Evolutionary conservation across 1,140 invertebrate genomes (phyloP), one percentile per base, ranked within the genome.

Genomic region (Sycobia sp.): DNA sequence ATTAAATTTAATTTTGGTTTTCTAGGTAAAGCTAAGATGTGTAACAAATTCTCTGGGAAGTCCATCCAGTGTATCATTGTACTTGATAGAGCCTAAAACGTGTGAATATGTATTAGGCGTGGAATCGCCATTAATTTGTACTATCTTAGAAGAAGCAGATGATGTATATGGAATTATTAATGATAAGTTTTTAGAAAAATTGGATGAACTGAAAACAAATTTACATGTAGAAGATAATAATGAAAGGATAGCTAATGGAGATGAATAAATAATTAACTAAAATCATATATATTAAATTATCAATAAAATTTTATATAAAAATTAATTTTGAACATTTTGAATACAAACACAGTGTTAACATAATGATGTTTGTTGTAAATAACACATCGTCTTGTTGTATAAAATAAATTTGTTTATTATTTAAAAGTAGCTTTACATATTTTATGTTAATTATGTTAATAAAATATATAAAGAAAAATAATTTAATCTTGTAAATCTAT

Each of bases 21-120:
- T 58, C 72, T 78, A 85, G 84, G 87, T 89, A 1, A 91, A 91
- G 76, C 78, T 95, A 4, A 94, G 93, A 78, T 98, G 93, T 78
- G 78, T 88, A 1, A 88, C 89, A 34, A 86, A 86, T 69, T 82
- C 86, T 0, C 82, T 84, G 0, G 73, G 78, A 32, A 89, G 85
- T 71, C 85, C 88, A 16, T 89, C 89, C 11, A 88, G 92, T 65
- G 91, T 97, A 0, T 90, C 93, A 1, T 81, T 98, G 38, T 96
- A 94, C 77, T 81, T 97, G 16, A 73, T 95, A 10, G 96, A 98
- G 74, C 95, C 95, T 13, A 88, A 89, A 77, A 90, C 90, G 14
- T 98, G 96, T 75, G 90, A 96, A 79, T 98, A 97, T 70, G 89
- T 96, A 58, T 76, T 97, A 20, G 92, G 92, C 16, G 92, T 97